Conservation (phyloP, 2,797 vertebrate genomes). For the Eulemur mongoz region DNA sequence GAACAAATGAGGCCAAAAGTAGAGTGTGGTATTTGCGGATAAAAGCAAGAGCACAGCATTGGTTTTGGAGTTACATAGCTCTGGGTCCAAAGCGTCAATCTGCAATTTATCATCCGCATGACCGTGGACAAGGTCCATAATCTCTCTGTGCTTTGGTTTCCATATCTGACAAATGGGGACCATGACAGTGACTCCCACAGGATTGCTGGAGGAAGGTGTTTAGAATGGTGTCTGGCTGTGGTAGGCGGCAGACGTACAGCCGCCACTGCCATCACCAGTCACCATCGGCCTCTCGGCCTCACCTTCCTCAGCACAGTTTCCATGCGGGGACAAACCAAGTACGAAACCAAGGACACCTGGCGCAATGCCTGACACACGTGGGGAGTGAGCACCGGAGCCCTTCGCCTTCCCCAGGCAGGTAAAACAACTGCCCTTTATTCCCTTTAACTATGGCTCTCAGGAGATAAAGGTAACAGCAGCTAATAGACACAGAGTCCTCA, state of each 20-base stretch:
- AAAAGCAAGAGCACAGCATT: rapidly evolving
- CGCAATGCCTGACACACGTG: background rate
- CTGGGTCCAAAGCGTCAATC: background rate
- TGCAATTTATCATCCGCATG: too few species aligned
- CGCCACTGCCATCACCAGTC: background rate
- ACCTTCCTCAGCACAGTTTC: background rate
- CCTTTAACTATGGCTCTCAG: background rate
- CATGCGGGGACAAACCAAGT: background rate
- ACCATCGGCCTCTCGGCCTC: background rate
- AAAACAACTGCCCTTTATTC: too few species aligned
- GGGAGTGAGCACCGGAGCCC: background rate
- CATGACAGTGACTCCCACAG: rapidly evolving
- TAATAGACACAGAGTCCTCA: background rate
- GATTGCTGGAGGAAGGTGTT: too few species aligned
- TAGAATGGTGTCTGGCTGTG: background rate
- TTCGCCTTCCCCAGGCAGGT: background rate
- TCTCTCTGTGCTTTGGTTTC: background rate
- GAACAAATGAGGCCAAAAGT: background rate
- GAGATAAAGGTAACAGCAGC: background rate
- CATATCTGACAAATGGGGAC: background rate
- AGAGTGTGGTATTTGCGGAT: rapidly evolving
- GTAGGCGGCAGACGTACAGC: background rate
- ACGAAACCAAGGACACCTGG: background rate
- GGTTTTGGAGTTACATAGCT: too few species aligned
- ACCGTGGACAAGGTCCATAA: background rate